Conservation (phyloP, 2,888 invertebrate species). For the Dexiosoma caninum region DNA sequence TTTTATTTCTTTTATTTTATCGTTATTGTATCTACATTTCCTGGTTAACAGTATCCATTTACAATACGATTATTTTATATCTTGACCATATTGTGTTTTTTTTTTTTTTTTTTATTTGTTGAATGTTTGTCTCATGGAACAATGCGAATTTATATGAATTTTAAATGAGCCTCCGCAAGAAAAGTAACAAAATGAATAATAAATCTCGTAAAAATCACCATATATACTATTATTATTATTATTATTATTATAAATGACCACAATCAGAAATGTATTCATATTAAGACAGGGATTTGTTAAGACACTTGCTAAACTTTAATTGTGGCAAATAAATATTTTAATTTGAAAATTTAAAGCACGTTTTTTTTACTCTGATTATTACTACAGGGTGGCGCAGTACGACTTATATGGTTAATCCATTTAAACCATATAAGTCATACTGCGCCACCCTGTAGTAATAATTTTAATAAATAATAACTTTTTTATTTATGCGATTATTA, state of each 20-base stretch:
- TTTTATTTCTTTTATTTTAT: constrained; percentile 12
- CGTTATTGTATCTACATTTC: constrained; percentile 50
- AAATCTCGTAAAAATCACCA: constrained; percentile 53
- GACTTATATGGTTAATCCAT: too few relatives aligned
- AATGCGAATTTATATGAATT: constrained; percentile 58
- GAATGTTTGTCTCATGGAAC: constrained; percentile 26
- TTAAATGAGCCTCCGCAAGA: constrained; percentile 56
- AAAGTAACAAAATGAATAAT: constrained; percentile 33
- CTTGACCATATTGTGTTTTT: constrained; percentile 32
- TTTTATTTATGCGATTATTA: too few relatives aligned
- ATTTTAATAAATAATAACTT: too few relatives aligned
- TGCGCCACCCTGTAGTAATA: too few relatives aligned
- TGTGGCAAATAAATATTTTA: too few relatives aligned
- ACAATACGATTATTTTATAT: constrained; percentile 44
- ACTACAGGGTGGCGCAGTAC: too few relatives aligned
- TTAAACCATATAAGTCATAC: too few relatives aligned
- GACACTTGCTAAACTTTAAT: too few relatives aligned
- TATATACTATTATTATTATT: constrained; percentile 56
- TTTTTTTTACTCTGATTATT: too few relatives aligned
- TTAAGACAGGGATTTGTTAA: not conserved
- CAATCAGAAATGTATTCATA: constrained; percentile 39
- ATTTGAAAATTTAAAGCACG: too few relatives aligned
- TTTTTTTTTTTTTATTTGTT: too few relatives aligned
- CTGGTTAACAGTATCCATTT: constrained; percentile 60
- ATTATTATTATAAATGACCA: constrained; percentile 46